A percentile compares a stretch with the other conserved stretches of the same genome.
These are phyloP conservation scores for Sarcophaga caerulescens DNA, from an alignment of 2,888 invertebrate species.

Conservation along the genomic window DNA sequence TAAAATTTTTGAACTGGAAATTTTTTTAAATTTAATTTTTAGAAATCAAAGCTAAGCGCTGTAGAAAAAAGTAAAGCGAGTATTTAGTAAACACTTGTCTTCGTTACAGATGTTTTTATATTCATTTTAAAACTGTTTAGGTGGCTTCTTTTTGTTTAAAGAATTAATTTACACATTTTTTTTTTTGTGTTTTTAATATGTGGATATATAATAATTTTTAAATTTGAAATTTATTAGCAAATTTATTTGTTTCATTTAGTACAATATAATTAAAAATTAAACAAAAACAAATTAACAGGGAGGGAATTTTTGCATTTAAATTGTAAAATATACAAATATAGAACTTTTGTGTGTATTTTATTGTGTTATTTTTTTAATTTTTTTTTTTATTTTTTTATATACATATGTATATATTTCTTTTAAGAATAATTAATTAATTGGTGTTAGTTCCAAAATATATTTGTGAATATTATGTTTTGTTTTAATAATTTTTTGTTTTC, in stretches of 20 bases:
- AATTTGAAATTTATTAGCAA: constrained; percentile 51
- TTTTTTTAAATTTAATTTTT: no score
- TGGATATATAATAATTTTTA: constrained; percentile 31
- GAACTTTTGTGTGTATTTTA: constrained; percentile 63
- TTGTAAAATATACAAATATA: constrained; percentile 68
- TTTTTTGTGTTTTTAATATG: not conserved
- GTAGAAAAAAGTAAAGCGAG: no score
- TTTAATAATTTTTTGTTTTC: no score
- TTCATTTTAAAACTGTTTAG: no score
- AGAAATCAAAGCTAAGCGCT: no score
- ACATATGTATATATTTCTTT: constrained; percentile 20
- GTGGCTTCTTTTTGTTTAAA: no score
- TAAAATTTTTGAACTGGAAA: no score
- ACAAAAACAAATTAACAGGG: constrained; percentile 44
- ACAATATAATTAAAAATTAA: constrained; percentile 34
- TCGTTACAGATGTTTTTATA: no score
- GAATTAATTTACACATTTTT: no score
- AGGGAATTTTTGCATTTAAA: constrained; percentile 69
- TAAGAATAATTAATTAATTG: constrained; percentile 70
- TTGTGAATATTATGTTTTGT: constrained; percentile 69
- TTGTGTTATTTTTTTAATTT: constrained; percentile 14
- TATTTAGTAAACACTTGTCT: no score
- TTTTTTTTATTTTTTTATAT: constrained; percentile 22
- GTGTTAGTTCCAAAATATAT: constrained; percentile 76
- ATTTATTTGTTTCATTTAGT: constrained; percentile 49